A percentile compares a stretch with the other conserved stretches of the same genome.
These are phyloP conservation scores for Nomada lathburiana DNA, from an alignment of 2,888 invertebrate species.

Conservation along the genomic window DNA sequence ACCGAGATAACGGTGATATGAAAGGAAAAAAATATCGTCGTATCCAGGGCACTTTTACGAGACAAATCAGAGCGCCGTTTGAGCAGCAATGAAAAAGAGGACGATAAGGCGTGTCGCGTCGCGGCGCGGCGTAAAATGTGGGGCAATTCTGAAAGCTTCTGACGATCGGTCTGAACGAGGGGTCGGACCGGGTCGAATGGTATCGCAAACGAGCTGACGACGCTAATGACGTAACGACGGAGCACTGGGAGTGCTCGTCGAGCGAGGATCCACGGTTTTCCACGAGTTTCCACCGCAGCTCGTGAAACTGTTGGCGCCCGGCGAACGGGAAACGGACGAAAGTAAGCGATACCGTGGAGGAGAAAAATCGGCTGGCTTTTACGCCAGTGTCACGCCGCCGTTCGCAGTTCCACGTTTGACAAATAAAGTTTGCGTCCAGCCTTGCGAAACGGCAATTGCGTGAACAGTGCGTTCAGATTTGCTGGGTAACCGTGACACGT, in stretches of 20 bases:
- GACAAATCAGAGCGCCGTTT: constrained; percentile 7
- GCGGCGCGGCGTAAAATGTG: constrained; percentile 1
- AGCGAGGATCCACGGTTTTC: constrained; percentile 16
- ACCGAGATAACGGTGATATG: no score
- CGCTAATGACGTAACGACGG: constrained; percentile 56
- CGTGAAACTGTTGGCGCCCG: constrained; percentile 25
- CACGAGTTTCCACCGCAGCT: constrained; percentile 31
- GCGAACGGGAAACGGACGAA: constrained; percentile 24
- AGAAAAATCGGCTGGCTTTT: constrained; percentile 50
- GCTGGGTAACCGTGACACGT: constrained; percentile 15
- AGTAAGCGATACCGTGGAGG: constrained; percentile 42
- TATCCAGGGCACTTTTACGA: background rate
- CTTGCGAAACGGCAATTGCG: constrained; percentile 48
- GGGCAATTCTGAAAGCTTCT: constrained; percentile 29
- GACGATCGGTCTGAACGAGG: constrained; percentile 32
- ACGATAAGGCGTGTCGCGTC: background rate
- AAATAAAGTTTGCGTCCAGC: constrained; percentile 53
- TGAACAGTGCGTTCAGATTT: constrained; percentile 2
- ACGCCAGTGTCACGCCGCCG: constrained; percentile 38
- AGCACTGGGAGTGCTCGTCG: background rate
- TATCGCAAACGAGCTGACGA: constrained; percentile 62
- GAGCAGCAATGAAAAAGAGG: background rate
- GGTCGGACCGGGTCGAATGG: constrained; percentile 21
- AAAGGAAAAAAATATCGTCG: no score
- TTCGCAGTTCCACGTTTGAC: constrained; percentile 42